Evolutionary conservation across 1,140 invertebrate species (phyloP).

Genomic region (Ceratina calcarata): DNA sequence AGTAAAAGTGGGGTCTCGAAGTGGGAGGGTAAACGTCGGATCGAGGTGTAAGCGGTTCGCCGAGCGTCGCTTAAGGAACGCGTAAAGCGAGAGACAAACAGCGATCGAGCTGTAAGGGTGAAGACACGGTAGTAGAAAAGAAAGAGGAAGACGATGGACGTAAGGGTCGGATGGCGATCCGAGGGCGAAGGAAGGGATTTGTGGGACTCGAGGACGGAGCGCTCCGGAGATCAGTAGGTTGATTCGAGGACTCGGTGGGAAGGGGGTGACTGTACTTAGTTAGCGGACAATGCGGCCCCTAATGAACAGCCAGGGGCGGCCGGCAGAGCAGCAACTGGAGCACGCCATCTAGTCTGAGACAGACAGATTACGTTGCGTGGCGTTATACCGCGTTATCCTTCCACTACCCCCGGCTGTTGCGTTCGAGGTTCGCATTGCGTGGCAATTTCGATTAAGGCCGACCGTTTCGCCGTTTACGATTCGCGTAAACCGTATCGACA

Average conservation of each 20-base stretch:
- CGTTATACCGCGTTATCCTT: conserved; percentile 61
- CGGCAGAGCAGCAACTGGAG: conserved; percentile 71
- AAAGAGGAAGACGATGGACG: not conserved
- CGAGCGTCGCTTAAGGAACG: conserved; percentile 7
- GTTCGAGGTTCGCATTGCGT: conserved; percentile 52
- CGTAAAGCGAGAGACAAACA: conserved; percentile 9
- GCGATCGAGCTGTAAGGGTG: conserved; percentile 12
- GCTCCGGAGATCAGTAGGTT: conserved; percentile 60
- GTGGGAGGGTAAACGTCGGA: conserved; percentile 1
- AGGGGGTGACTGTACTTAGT: conserved; percentile 78
- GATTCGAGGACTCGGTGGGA: conserved; percentile 65
- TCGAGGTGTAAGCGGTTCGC: not conserved
- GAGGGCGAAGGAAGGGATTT: conserved; percentile 47
- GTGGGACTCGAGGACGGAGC: conserved; percentile 51
- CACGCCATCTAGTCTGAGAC: conserved; percentile 74
- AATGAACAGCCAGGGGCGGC: conserved; percentile 80
- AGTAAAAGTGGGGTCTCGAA: not conserved
- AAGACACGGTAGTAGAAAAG: not conserved
- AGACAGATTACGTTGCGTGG: conserved; percentile 77
- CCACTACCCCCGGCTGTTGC: conserved; percentile 35
- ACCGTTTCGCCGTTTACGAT: conserved; percentile 49
- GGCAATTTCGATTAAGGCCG: conserved; percentile 54
- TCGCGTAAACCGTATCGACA: conserved; percentile 45
- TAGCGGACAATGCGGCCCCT: conserved; percentile 80
- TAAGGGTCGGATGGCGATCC: conserved; percentile 41